Evolutionary conservation across 2,797 vertebrate genomes (phyloP).

Genomic region (Nothura maculosa): DNA sequence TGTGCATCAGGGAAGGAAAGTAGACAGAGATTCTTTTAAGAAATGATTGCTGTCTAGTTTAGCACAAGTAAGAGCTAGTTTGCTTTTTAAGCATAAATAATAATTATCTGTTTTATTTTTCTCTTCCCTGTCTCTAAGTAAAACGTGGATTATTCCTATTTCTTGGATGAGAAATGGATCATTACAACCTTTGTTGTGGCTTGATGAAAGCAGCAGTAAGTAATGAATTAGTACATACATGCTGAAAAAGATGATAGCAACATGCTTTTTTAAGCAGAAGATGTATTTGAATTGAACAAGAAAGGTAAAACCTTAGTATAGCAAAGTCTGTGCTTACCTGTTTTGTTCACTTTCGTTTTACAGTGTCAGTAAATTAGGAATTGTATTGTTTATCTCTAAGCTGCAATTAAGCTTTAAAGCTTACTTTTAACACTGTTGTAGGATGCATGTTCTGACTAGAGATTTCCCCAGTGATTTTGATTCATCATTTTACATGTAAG

Average conservation of each 20-base stretch:
- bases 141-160: slow-evolving; percentile 84
- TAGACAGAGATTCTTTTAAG: not conserved
- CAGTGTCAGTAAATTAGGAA: not conserved
- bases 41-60: not conserved
- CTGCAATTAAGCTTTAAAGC: not conserved
- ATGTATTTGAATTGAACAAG: not conserved
- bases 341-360: not conserved
- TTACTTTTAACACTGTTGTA: not conserved
- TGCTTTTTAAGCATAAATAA: slow-evolving; percentile 5
- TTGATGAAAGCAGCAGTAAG: slow-evolving; percentile 83
- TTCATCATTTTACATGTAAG: not conserved
- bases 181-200: slow-evolving; percentile 79
- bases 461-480: not conserved
- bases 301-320: not conserved
- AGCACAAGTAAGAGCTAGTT: not conserved
- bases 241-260: not conserved
- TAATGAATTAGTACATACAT: slow-evolving; percentile 29
- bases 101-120: slow-evolving; percentile 27
- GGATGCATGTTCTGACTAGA: not conserved
- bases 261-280: not conserved
- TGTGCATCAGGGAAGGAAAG: not conserved
- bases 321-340: not conserved
- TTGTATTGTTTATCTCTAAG: not conserved
- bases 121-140: slow-evolving; percentile 54
- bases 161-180: slow-evolving; percentile 85